Percentiles rank a stretch among this genome's conserved stretches.
phyloP scores from a whole-genome alignment of 37 sponge, comb jelly and placozoan genomes.

The Theonella swinhoei region DNA sequence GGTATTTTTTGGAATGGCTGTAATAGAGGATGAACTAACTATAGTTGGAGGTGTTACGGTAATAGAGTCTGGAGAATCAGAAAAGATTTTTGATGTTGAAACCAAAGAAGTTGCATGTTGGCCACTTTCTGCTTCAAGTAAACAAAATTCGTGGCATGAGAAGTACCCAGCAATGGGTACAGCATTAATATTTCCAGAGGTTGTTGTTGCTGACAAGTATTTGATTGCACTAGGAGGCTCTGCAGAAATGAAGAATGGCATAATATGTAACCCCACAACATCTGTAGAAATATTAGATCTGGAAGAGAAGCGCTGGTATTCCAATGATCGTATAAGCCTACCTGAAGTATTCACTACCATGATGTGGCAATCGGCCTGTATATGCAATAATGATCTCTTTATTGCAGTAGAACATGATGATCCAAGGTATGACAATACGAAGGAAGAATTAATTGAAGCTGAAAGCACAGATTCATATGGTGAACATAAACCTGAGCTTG shows the following conservation, averaged over 20 bases:
- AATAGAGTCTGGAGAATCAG: too few relatives aligned
- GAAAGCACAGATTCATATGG: neutral
- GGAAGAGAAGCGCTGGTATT: neutral
- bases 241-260: neutral
- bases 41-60: neutral
- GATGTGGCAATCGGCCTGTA: neutral
- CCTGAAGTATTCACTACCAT: neutral
- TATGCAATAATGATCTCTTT: neutral
- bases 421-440: neutral
- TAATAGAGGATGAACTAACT: neutral
- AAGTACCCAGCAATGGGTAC: neutral
- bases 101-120: too few relatives aligned
- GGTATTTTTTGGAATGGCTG: neutral
- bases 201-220: neutral
- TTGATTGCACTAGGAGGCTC: neutral
- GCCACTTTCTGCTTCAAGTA: neutral
- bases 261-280: neutral
- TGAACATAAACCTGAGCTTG: neutral
- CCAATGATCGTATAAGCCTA: neutral
- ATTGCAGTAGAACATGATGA: neutral
- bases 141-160: neutral
- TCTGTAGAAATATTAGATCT: neutral
- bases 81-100: too few relatives aligned
- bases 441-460: too few relatives aligned
- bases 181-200: neutral